These are phyloP conservation scores for Cheilosia grossa DNA, from an alignment of 2,888 invertebrate genomes.

Conservation along the genomic window DNA sequence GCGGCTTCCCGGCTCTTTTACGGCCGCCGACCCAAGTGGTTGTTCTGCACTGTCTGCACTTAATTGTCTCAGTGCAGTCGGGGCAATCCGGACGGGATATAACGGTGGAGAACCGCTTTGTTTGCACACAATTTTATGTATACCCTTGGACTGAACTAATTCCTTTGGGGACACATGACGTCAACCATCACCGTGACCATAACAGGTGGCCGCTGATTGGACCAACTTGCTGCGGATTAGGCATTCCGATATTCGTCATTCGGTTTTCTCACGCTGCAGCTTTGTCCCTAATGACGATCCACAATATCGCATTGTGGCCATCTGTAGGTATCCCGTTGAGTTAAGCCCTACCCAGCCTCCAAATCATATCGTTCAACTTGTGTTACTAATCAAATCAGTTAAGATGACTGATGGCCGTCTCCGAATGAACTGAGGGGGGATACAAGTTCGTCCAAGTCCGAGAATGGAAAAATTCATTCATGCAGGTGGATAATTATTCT, in stretches of 20 bases:
- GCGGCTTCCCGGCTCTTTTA: constrained; percentile 32
- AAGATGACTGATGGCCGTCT: constrained; percentile 59
- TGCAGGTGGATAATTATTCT: constrained; percentile 70
- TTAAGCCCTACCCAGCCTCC: constrained; percentile 18
- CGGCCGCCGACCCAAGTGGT: constrained; percentile 12
- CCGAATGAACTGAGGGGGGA: constrained; percentile 23
- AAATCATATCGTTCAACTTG: constrained; percentile 58
- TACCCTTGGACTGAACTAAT: constrained; percentile 41
- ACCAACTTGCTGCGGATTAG: constrained; percentile 12
- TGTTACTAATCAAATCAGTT: constrained; percentile 70
- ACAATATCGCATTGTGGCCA: constrained; percentile 55
- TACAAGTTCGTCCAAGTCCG: neutral
- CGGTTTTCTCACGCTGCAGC: constrained; percentile 60
- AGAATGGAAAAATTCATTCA: constrained; percentile 60
- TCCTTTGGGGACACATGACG: constrained; percentile 37
- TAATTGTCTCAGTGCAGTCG: constrained; percentile 7
- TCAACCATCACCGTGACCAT: constrained; percentile 46
- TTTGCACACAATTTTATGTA: constrained; percentile 43
- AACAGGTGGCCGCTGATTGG: constrained; percentile 50
- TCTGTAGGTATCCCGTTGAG: constrained; percentile 57
- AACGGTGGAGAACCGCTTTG: constrained; percentile 19
- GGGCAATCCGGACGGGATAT: constrained; percentile 10
- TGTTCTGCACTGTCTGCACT: constrained; percentile 22
- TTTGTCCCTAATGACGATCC: constrained; percentile 56
- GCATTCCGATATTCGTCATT: constrained; percentile 37